Conservation (phyloP, 2,888 invertebrate species). For the Automeris io region DNA sequence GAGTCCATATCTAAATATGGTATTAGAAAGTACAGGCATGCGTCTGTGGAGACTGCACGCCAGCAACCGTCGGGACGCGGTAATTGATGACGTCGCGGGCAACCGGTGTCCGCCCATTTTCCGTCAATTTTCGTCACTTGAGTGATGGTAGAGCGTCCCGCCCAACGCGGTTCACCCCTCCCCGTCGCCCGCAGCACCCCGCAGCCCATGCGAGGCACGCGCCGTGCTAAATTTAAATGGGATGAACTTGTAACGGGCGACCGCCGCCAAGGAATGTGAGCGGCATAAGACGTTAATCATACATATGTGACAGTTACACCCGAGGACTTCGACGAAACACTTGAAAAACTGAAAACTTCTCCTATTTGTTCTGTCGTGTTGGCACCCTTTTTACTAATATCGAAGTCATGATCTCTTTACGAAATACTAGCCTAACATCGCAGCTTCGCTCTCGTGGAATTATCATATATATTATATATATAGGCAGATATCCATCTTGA, state of each 20-base stretch:
- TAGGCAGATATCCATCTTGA: no score
- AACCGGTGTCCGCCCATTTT: constrained; percentile 76
- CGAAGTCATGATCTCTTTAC: not conserved
- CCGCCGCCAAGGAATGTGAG: constrained; percentile 60
- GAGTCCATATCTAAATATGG: constrained; percentile 43
- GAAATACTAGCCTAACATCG: no score
- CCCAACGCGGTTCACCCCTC: constrained; percentile 40
- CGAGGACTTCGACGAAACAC: constrained; percentile 43
- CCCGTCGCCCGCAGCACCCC: constrained; percentile 22
- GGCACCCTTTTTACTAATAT: not conserved
- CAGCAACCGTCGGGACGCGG: constrained; percentile 70
- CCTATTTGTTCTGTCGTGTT: constrained; percentile 18
- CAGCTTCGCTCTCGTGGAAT: no score
- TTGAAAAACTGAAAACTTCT: constrained; percentile 11
- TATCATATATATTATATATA: no score
- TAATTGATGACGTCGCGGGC: constrained; percentile 76
- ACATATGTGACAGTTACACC: constrained; percentile 69
- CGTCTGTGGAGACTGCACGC: constrained; percentile 43
- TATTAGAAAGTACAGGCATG: constrained; percentile 56
- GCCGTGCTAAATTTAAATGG: constrained; percentile 75
- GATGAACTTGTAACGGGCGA: constrained; percentile 74
- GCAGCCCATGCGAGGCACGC: constrained; percentile 60
- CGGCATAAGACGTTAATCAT: constrained; percentile 69
- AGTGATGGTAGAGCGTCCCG: constrained; percentile 72
- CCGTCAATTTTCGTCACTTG: constrained; percentile 78